A percentile compares a stretch with the other conserved stretches of the same genome.
These are phyloP conservation scores for Carabus problematicus DNA, from an alignment of 2,888 invertebrate genomes.

Conservation along the genomic window DNA sequence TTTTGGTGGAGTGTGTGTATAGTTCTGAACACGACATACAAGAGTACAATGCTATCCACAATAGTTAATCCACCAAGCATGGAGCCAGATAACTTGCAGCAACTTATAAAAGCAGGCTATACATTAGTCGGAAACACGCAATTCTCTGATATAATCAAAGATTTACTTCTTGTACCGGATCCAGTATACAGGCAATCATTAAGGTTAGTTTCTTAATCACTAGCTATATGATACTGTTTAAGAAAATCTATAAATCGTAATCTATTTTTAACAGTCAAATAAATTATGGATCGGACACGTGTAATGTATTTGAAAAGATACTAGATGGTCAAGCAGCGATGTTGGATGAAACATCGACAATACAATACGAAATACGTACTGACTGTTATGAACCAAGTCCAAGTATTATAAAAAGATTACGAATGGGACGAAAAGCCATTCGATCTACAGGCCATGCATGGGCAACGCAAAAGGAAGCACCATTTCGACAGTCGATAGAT, in stretches of 20 bases:
- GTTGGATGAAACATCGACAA: conserved; percentile 43
- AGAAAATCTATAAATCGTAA: too few relatives aligned
- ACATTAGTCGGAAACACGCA: conserved; percentile 37
- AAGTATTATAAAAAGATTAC: conserved; percentile 17
- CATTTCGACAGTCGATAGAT: conserved; percentile 40
- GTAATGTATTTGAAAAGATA: conserved; percentile 43
- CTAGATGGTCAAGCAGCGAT: conserved; percentile 39
- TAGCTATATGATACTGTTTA: not conserved
- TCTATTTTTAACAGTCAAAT: conserved; percentile 20
- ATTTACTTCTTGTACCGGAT: conserved; percentile 38
- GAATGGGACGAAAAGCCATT: conserved; percentile 41
- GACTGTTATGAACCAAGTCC: conserved; percentile 20
- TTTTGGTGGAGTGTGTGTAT: conserved; percentile 43
- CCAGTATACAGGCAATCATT: conserved; percentile 29
- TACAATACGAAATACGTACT: conserved; percentile 43
- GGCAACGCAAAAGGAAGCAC: conserved; percentile 39
- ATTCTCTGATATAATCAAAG: conserved; percentile 41
- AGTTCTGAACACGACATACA: conserved; percentile 41
- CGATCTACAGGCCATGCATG: conserved; percentile 42
- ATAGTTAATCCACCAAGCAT: conserved; percentile 43
- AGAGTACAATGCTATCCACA: conserved; percentile 42
- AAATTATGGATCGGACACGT: conserved; percentile 29
- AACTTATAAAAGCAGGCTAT: conserved; percentile 38
- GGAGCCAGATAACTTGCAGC: conserved; percentile 40
- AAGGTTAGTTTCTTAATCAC: conserved; percentile 23